Evolutionary conservation across 2,888 invertebrate genomes (phyloP).

Genomic region (Diabrotica balteata): DNA sequence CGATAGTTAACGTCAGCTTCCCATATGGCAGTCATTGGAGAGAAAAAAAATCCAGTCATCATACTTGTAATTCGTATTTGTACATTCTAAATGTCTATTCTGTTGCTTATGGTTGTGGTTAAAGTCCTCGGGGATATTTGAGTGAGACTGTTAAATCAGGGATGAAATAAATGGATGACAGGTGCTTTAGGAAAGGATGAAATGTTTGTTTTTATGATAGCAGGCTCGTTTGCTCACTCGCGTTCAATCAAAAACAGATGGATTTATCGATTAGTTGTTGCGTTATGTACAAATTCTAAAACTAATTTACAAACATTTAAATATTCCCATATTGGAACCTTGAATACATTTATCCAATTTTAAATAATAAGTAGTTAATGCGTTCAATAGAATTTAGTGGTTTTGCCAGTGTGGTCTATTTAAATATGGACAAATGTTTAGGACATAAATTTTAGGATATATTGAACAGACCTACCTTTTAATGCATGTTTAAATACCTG

Average conservation of each 20-base stretch:
- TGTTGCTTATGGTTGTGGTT: constrained; percentile 45
- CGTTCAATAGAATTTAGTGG: no score
- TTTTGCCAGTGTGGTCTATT: no score
- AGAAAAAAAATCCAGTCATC: constrained; percentile 42
- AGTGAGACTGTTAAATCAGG: constrained; percentile 40
- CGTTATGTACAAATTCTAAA: background rate
- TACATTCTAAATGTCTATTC: constrained; percentile 43
- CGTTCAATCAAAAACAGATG: background rate
- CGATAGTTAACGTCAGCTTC: constrained; percentile 33
- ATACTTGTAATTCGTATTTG: constrained; percentile 39
- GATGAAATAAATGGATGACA: constrained; percentile 40
- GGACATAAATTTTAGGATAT: no score
- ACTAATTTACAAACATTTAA: no score
- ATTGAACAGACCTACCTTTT: no score
- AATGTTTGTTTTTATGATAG: constrained; percentile 32
- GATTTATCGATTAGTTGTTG: background rate
- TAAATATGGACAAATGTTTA: no score
- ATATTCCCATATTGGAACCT: no score
- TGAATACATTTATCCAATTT: no score
- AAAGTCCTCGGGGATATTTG: constrained; percentile 44
- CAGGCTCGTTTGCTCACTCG: background rate
- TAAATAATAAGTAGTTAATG: no score
- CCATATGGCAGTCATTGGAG: constrained; percentile 44
- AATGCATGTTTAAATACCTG: no score
- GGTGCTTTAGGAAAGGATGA: constrained; percentile 35